Base-by-base conservation (phyloP, 2,797 vertebrate species). In the Lophotriccus pileatus region DNA sequence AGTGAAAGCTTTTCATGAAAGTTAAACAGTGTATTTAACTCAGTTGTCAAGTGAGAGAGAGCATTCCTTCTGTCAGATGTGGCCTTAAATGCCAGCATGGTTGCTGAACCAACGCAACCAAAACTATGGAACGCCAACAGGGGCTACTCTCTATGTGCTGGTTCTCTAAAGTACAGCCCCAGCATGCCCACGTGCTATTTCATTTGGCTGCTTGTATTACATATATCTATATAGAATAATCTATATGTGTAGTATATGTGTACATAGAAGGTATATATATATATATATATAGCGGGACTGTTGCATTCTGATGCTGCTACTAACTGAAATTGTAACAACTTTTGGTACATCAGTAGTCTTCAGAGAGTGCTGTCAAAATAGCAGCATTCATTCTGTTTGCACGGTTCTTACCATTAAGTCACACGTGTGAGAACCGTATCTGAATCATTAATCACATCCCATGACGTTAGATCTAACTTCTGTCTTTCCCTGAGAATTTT, bases 381-480 rank as follows among this genome's bases (percentile, higher is more conserved):
- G 64, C 50, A 49, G 19, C 6, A 16, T 70, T 85, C 21, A 10
- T 82, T 85, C 32, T 89, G 25, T 89, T 90, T 70, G 49, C 86
- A 27, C 39, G 23, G 60, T 77, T 89, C 53, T 90, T 80, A 37
- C 49, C 15, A 2, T 83, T 82, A 81, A 91, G 34, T 79, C 46
- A n/a, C 47, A 53, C 0, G 0, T 68, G 75, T 92, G 34, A 85
- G 52, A 91, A 46, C 30, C 44, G n/a, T 90, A 63, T 74, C 79
- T 75, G 73, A 85, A 60, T 92, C 77, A 69, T 92, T 94, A 86
- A 75, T 86, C 68, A 13, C 60, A 87, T 67, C 64, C 37, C 6
- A 10, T 63, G 64, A 60, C 37, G 37, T 70, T 81, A 77, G 66
- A 80, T 64, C 75, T 72, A 93, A 91, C 72, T 87, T 82, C 8